Evolutionary conservation across 64 coral and sea anemone species (phyloP).

Genomic region (Montipora foliosa): DNA sequence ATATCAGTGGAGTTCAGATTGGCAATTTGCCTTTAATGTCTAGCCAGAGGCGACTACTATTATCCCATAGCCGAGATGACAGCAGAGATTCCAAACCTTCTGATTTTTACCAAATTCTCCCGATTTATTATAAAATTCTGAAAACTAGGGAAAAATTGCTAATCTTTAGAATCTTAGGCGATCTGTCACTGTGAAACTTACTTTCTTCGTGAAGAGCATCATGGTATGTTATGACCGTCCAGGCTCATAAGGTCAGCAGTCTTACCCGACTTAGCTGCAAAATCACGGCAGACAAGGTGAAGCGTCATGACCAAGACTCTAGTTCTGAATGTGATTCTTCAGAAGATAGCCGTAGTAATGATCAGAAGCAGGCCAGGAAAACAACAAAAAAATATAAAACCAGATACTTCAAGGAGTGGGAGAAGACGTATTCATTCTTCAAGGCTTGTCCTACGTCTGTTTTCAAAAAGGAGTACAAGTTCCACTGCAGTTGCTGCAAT

Average conservation of each 20-base stretch:
- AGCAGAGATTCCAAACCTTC: not conserved
- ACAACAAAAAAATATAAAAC: no score
- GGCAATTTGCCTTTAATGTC: slow-evolving; percentile 51
- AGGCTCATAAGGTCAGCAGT: slow-evolving; percentile 1
- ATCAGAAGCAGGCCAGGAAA: no score
- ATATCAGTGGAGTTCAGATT: slow-evolving; percentile 41
- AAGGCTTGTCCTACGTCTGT: no score
- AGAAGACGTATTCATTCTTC: no score
- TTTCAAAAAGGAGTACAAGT: no score
- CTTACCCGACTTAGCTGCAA: slow-evolving; percentile 17
- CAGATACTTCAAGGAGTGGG: no score
- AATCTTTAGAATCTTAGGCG: not conserved
- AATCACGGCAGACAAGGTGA: not conserved
- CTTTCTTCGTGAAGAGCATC: not conserved
- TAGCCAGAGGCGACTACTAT: slow-evolving; percentile 30
- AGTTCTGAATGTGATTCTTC: no score
- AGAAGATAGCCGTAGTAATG: no score
- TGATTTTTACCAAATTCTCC: no score
- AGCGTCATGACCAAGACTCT: no score
- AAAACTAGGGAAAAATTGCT: not conserved
- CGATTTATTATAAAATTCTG: no score
- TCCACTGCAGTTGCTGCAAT: no score
- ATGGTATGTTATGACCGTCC: not conserved
- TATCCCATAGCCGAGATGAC: slow-evolving; percentile 39
- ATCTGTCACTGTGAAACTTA: not conserved